Base-by-base conservation (phyloP, 92 coral and sea anemone species). In the Desmophyllum pertusum region DNA sequence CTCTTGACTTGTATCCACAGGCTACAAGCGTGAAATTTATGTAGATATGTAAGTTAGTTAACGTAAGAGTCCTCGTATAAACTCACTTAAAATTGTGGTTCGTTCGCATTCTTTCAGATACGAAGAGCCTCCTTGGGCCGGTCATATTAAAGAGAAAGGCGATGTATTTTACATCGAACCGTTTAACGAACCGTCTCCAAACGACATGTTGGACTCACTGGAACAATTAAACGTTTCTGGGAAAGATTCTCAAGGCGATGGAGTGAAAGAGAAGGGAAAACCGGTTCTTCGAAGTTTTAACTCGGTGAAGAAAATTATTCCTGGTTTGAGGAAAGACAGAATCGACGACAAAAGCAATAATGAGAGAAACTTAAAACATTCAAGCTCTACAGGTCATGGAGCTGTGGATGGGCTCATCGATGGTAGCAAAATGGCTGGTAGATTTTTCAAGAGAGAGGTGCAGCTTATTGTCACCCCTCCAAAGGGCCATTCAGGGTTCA, bases 121-220 rank as follows among this genome's bases (percentile, higher is more conserved):
- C 81, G 99, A 94, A 62, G 98, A 94, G 39, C 97, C 99, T n/a
- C 97, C 97, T 3, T 97, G 99, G 99, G 95, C 91, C 27, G 94
- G 92, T 0, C 96, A 97, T 52, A 95, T 97, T 10, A 94, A 77
- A 41, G 99, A 94, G 73, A 92, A 89, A 83, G 99, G 99, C 15
- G 99, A 97, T 83, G 87, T 97, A 36, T 97, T 97, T 87, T 97
- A 97, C 83, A 86, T 97, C 51, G 98, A 97, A 37, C 95, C 93
- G 14, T 93, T 86, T 45, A 83, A 64, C 55, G 98, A 96, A 61
- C 90, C 88, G 5, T 57, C 97, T 50, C 75, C 93, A 21, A 79
- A 88, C 37, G 87, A 83, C 64, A 86, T 88, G 38, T 80, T 85
- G 57, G 89, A 89, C 66, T 92, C 89, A 66, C 76, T 90, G 76